phyloP scores from a whole-genome alignment of 1,140 invertebrate species.

The Sycophila sp. region DNA sequence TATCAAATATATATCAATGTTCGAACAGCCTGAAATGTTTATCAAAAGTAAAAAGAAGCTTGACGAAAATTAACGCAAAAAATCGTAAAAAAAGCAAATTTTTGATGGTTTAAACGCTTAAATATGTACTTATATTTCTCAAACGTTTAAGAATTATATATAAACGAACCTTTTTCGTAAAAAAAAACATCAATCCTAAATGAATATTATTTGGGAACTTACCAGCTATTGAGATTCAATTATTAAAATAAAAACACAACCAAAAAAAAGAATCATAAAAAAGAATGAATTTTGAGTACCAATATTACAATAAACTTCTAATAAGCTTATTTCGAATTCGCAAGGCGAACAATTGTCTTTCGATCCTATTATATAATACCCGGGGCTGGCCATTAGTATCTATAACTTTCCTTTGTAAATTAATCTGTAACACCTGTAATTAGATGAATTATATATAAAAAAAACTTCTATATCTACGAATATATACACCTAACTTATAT shows the following conservation, averaged over 20 bases:
- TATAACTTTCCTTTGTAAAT: background rate
- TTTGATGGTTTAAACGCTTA: background rate
- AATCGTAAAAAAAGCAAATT: background rate
- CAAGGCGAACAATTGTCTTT: background rate
- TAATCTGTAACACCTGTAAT: too few relatives aligned
- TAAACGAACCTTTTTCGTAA: background rate
- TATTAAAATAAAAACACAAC: background rate
- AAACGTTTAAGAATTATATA: background rate
- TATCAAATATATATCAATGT: background rate
- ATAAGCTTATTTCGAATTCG: background rate
- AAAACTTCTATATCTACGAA: slow-evolving; percentile 21
- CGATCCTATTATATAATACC: background rate
- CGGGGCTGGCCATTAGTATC: slow-evolving; percentile 27
- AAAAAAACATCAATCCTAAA: background rate
- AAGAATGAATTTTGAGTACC: slow-evolving; percentile 6
- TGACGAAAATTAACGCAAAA: background rate
- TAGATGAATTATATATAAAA: too few relatives aligned
- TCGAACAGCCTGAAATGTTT: background rate
- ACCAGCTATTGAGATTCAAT: background rate
- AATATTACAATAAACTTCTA: too few relatives aligned
- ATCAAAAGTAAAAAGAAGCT: background rate
- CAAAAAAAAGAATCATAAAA: background rate
- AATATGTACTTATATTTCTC: background rate
- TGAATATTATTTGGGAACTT: background rate
- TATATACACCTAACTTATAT: background rate